Evolutionary conservation across 2,113 vertebrate genomes (phyloP).

Genomic region (Sylvilagus bachmani): DNA sequence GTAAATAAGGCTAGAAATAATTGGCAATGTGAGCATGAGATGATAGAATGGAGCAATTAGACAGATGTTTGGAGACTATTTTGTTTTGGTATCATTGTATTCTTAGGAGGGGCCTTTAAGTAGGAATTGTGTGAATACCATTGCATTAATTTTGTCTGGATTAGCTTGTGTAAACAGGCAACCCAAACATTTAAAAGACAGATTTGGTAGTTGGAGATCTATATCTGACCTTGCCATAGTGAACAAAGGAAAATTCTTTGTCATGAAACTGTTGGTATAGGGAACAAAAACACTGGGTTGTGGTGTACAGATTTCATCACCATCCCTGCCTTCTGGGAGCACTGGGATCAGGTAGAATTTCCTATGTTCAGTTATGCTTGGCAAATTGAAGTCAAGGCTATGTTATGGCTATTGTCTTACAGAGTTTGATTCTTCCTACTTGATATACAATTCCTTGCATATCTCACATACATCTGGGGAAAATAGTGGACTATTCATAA

Average conservation of each 20-base stretch:
- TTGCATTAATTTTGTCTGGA: background rate
- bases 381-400: background rate
- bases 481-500: background rate
- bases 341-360: background rate
- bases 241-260: background rate
- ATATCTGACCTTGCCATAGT: background rate
- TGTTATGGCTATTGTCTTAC: background rate
- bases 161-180: background rate
- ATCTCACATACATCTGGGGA: background rate
- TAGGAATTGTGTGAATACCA: background rate
- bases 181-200: background rate
- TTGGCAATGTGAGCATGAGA: background rate
- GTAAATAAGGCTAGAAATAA: background rate
- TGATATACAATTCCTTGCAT: background rate
- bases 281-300: background rate
- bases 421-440: background rate
- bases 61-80: background rate
- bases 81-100: background rate
- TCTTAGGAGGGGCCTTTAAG: background rate
- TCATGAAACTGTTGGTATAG: background rate
- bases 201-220: background rate
- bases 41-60: background rate
- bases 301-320: background rate
- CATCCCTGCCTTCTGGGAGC: accelerated
- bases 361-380: background rate